Base-by-base conservation (phyloP, 2,113 vertebrate species). In the Terrapene triunguis region DNA sequence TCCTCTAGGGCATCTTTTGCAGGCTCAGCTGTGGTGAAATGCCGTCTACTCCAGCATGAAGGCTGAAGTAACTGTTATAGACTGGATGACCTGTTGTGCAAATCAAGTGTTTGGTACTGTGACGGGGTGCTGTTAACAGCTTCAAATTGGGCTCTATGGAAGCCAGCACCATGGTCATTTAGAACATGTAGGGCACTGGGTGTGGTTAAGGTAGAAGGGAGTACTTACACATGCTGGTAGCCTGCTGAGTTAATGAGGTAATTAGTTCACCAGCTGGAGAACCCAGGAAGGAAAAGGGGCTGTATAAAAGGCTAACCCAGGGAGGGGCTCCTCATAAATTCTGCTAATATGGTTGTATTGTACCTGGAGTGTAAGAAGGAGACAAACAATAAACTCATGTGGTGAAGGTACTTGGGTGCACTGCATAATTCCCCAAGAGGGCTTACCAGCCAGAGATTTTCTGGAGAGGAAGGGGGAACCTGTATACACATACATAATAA, bases 11-110 rank as follows among this genome's bases (percentile, higher is more conserved):
- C 93, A 93, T 92, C 87, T 91, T 95, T 96, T 79, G 72, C 54
- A 93, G 93, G 84, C 95, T 95, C 95, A 97, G 96, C 96, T 97
- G 96, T 94, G 94, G 95, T 83, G 87, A 96, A 96, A 74, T 82
- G 94, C 57, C 87, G 94, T 82, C 88, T 95, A 97, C 95, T 97
- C 87, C 95, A 91, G 96, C 94, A 93, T 51, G 76, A 95, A 94
- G 92, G 88, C 91, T 55, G 19, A 82, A 87, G 79, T 81, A 89
- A 91, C 89, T 83, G 53, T 85, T 89, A 51, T 1, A 47, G 93
- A 76, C 79, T 79, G 65, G 88, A 87, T 93, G 93, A 97, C 88
- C 89, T 91, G 84, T 91, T 88, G 47, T 90, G 84, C 81, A 59
- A 91, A 87, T n/a, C 85, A 90, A 91, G 50, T 21, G 47, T 1